Evolutionary conservation across 2,888 invertebrate species (phyloP).

Genomic region (Pocota personata): DNA sequence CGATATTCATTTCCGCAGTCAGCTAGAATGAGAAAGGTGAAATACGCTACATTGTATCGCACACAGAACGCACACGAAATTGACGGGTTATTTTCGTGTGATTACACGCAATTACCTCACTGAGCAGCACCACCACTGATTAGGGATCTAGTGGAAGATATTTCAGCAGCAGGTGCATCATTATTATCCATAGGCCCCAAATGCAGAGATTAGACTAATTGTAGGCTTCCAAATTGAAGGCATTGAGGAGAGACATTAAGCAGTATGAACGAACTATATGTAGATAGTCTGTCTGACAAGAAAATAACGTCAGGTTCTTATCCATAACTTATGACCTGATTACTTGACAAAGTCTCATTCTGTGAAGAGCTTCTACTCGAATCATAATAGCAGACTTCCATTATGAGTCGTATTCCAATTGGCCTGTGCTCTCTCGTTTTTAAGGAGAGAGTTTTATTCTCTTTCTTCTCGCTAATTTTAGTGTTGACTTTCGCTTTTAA

Average conservation of each 20-base stretch:
- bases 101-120: slow-evolving; percentile 52
- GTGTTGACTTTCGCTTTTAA: too few relatives aligned
- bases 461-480: too few relatives aligned
- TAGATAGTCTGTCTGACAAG: slow-evolving; percentile 11
- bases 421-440: too few relatives aligned
- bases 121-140: slow-evolving; percentile 15
- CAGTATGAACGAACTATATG: not conserved
- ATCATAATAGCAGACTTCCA: too few relatives aligned
- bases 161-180: slow-evolving; percentile 42
- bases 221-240: slow-evolving; percentile 6
- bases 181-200: slow-evolving; percentile 10
- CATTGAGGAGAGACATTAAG: slow-evolving; percentile 7
- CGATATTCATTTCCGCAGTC: slow-evolving; percentile 59
- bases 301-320: not conserved
- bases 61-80: slow-evolving; percentile 30
- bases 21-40: not conserved
- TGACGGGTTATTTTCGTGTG: slow-evolving; percentile 49
- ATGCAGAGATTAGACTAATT: slow-evolving; percentile 56
- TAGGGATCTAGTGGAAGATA: slow-evolving; percentile 36
- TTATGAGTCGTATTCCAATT: too few relatives aligned
- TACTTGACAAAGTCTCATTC: too few relatives aligned
- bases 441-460: too few relatives aligned
- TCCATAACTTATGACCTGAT: too few relatives aligned
- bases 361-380: too few relatives aligned
- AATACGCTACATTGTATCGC: slow-evolving; percentile 28